phyloP scores from a whole-genome alignment of 2,113 vertebrate genomes.

The Blennius ocellaris region DNA sequence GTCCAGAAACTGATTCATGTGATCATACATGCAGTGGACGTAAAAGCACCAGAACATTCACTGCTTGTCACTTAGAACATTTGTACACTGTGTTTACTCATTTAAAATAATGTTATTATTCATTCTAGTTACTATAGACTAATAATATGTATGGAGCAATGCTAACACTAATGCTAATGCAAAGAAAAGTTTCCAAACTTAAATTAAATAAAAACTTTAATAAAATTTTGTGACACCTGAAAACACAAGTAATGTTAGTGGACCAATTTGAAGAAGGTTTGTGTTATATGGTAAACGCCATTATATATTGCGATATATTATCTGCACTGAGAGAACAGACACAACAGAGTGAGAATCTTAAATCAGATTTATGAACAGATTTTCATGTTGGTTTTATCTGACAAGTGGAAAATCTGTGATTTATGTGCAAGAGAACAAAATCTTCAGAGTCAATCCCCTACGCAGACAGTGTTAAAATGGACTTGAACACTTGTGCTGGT shows the following conservation, averaged over 20 bases:
- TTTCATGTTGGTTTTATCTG: conserved; percentile 13
- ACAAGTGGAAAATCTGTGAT: conserved; percentile 22
- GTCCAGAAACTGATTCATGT: conserved; percentile 29
- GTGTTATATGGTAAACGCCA: neutral
- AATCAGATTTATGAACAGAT: conserved; percentile 23
- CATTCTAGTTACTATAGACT: too few relatives aligned
- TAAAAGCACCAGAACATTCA: conserved; percentile 16
- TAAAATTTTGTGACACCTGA: too few relatives aligned
- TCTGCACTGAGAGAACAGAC: neutral
- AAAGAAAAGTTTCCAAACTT: too few relatives aligned
- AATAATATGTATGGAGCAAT: too few relatives aligned
- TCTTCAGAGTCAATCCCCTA: neutral
- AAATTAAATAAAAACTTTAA: too few relatives aligned
- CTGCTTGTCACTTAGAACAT: neutral
- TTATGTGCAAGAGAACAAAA: conserved; percentile 7
- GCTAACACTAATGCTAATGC: too few relatives aligned
- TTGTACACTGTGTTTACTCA: too few relatives aligned
- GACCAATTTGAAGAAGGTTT: too few relatives aligned
- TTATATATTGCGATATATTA: neutral
- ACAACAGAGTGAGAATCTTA: neutral
- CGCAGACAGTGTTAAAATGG: conserved; percentile 5
- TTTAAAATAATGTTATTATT: too few relatives aligned
- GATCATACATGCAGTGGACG: conserved; percentile 3
- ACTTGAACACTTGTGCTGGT: neutral
- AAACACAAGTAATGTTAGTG: too few relatives aligned